A percentile compares a stretch with the other conserved stretches of the same genome.
Evolutionary conservation across 1,140 invertebrate genomes (phyloP).

Genomic region (Dermatophagoides farinae): DNA sequence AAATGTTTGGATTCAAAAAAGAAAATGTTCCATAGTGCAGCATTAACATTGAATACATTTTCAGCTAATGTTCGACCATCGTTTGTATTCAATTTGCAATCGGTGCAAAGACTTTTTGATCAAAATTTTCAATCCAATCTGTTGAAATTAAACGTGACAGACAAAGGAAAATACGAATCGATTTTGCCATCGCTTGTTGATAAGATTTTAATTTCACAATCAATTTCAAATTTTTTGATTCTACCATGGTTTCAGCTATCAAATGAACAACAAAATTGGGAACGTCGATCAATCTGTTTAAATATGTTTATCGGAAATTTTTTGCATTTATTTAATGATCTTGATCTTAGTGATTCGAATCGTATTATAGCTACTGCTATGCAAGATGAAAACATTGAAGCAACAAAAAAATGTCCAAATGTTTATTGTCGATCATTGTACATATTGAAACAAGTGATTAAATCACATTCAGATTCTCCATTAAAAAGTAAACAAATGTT

Average conservation of each 20-base stretch:
- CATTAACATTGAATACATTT: conserved; percentile 36
- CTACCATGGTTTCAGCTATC: conserved; percentile 31
- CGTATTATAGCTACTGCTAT: neutral
- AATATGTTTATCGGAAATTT: conserved; percentile 17
- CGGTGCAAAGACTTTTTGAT: conserved; percentile 30
- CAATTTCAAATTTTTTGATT: conserved; percentile 35
- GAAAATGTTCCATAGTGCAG: conserved; percentile 36
- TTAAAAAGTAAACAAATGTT: conserved; percentile 37
- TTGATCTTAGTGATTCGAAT: conserved; percentile 13
- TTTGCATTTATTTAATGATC: neutral
- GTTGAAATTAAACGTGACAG: conserved; percentile 18
- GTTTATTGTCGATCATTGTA: conserved; percentile 20
- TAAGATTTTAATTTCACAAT: conserved; percentile 31
- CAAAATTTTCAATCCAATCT: conserved; percentile 28
- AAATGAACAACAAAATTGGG: conserved; percentile 30
- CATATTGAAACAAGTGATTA: conserved; percentile 29
- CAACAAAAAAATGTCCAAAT: neutral
- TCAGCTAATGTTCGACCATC: conserved; percentile 35
- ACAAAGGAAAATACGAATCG: neutral
- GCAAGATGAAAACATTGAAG: conserved; percentile 1
- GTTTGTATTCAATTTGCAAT: conserved; percentile 30
- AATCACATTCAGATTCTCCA: conserved; percentile 28
- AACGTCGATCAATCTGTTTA: conserved; percentile 25
- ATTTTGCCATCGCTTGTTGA: conserved; percentile 16
- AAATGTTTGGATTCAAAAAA: conserved; percentile 25